These are phyloP conservation scores for Drosophila kambysellisi DNA, from an alignment of 2,888 invertebrate species.

Conservation along the genomic window DNA sequence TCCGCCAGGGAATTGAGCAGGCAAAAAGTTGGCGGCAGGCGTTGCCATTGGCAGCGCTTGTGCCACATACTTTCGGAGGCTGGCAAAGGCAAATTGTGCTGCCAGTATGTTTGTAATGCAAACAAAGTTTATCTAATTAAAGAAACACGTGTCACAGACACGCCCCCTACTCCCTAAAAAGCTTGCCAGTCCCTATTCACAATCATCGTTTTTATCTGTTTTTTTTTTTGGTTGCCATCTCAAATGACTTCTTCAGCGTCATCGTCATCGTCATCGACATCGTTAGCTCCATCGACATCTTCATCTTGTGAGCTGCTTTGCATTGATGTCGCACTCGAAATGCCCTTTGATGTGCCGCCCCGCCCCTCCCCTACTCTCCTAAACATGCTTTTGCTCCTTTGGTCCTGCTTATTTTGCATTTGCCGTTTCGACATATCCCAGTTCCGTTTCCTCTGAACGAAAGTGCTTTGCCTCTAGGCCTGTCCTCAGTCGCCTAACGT, in stretches of 20 bases:
- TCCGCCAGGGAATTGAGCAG: slow-evolving; percentile 48
- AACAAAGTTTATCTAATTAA: slow-evolving; percentile 79
- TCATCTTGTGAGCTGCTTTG: slow-evolving; percentile 62
- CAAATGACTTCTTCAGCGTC: slow-evolving; percentile 26
- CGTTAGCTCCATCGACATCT: slow-evolving; percentile 23
- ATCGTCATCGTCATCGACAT: slow-evolving; percentile 10
- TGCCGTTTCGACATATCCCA: slow-evolving; percentile 62
- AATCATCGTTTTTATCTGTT: slow-evolving; percentile 14
- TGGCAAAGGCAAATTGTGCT: slow-evolving; percentile 59
- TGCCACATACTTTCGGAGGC: slow-evolving; percentile 4
- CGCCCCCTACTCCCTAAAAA: slow-evolving; percentile 25
- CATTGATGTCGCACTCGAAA: slow-evolving; percentile 74
- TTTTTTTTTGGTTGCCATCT: slow-evolving; percentile 12
- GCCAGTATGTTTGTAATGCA: slow-evolving; percentile 80
- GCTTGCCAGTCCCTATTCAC: slow-evolving; percentile 18
- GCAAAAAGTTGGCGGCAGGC: slow-evolving; percentile 48
- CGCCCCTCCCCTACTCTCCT: background rate
- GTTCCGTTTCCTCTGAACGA: slow-evolving; percentile 51
- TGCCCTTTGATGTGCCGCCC: slow-evolving; percentile 67
- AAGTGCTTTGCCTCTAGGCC: slow-evolving; percentile 23
- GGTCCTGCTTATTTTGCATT: slow-evolving; percentile 56
- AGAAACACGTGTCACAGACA: slow-evolving; percentile 71
- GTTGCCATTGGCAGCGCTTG: slow-evolving; percentile 67
- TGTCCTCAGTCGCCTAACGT: slow-evolving; percentile 35
- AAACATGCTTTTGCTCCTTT: background rate